Evolutionary conservation across 2,797 vertebrate genomes (phyloP), one percentile per base, ranked within the genome.

Genomic region (Takifugu ocellatus): DNA sequence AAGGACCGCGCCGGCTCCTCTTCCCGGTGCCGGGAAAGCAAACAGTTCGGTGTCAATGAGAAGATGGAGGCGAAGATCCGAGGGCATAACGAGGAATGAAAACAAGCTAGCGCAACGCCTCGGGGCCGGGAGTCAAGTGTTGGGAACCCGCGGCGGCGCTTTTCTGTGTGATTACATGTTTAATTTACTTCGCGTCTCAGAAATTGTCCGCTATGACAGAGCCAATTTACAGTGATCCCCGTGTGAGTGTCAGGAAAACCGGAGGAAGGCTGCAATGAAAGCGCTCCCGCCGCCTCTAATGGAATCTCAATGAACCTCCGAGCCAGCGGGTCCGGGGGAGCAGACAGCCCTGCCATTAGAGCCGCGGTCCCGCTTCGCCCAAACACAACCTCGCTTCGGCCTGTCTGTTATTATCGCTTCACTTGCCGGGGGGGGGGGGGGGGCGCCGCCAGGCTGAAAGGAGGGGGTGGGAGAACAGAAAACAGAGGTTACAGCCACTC

Each of bases 111-210:
- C 49, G 68, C 74, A 66, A 79, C 4, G 50, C 70, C 81, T 68
- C 63, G 24, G 54, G 46, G 74, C 42, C 27, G 8, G 56, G 71
- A 78, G 81, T 75, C 69, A 70, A 78, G 72, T 71, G 64, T 66
- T 58, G 77, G 49, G 64, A 80, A 72, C 51, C 59, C 12, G 63
- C 29, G 5, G 59, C 60, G 26, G 45, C 56, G 66, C 78, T 85
- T 79, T 81, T 81, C 84, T 81, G 77, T 71, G 77, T 87, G 88
- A 90, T 90, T 89, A 88, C 86, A 90, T 87, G 88, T 89, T 91
- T 89, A 90, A 90, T 89, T 89, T 89, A 89, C 87, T 89, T 88
- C 86, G 83, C 83, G 84, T 90, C 83, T 87, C 74, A 84, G 79
- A 84, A 86, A 89, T 82, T 65, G 85, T 87, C 79, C 59, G 67